Evolutionary conservation across 2,113 vertebrate species (phyloP), one percentile per base, ranked within the genome.

Genomic region (Oenanthe melanoleuca): DNA sequence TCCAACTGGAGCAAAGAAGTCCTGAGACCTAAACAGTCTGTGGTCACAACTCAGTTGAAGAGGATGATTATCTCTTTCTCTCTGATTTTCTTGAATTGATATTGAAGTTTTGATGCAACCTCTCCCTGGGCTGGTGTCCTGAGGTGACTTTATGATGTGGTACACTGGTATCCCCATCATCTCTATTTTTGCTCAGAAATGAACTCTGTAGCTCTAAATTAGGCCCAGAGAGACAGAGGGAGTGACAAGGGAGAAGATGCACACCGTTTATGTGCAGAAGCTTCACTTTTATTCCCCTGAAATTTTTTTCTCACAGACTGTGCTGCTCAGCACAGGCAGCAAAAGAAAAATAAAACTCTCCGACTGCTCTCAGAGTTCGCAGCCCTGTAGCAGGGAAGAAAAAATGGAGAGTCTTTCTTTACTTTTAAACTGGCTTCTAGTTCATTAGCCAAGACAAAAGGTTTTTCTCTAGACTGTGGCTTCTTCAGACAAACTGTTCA

Each of bases 341-440:
- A 2, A 64, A n/a, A 53, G 24, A 53, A 53, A 53, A 17, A 28
- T 18, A 44, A 53, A 13, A 19, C 14, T n/a, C 59, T 28, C 28
- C 42, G 49, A 44, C 29, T 28, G 14, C 37, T 40, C 29, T 52
- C 0, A 0, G 18, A 52, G 15, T 44, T 34, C 0, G 1, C 49
- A 64, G 37, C 19, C 19, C 2, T 42, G 19, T 16, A 78, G 59
- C 8, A 0, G 2, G 14, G 8, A 53, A 52, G 24, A 17, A 14
- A 63, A 34, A 23, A 22, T 0, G 1, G 11, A 26, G 44, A 21
- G 24, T 44, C 19, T 44, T 52, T 53, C 37, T 42, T 53, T 42
- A 53, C 31, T 64, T 53, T 79, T 23, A 53, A 53, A 44, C 24
- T 34, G 44, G 49, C 38, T 53, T 44, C 38, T n/a, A 44, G 38